A percentile compares a stretch with the other conserved stretches of the same genome.
These are phyloP conservation scores for Semnornis frantzii DNA, from an alignment of 2,113 vertebrate genomes.

Conservation along the genomic window DNA sequence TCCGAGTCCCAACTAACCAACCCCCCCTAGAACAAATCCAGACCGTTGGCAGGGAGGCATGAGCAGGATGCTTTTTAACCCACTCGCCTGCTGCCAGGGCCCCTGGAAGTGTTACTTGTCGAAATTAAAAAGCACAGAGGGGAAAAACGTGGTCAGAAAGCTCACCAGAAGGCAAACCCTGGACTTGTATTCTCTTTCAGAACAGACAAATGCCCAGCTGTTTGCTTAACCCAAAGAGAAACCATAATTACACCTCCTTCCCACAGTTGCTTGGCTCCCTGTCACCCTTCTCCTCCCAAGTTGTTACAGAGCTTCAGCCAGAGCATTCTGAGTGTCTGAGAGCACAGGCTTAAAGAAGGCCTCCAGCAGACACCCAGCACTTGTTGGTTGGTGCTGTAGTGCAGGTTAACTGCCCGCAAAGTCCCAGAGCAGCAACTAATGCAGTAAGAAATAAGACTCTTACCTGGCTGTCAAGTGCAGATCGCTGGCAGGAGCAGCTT, in stretches of 20 bases:
- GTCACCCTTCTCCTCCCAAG: neutral
- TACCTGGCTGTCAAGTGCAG: neutral
- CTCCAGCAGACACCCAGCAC: accelerated
- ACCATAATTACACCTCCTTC: neutral
- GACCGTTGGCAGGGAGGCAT: neutral
- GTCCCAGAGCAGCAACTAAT: neutral
- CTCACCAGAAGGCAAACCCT: neutral
- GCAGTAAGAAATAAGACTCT: neutral
- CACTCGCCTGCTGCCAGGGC: neutral
- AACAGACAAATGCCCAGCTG: neutral
- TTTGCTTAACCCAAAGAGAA: neutral
- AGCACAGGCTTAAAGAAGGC: neutral
- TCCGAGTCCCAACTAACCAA: neutral
- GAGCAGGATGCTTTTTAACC: neutral
- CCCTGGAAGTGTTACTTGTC: neutral
- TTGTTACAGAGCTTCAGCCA: neutral
- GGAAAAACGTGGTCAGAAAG: neutral
- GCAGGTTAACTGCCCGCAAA: neutral
- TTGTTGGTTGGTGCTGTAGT: neutral
- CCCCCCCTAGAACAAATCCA: neutral
- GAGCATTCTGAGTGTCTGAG: neutral
- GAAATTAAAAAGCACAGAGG: no score
- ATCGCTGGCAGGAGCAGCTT: neutral
- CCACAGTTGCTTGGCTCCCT: neutral
- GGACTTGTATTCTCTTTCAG: neutral